Conservation (phyloP, 35 echinoderm and acorn worm genomes). For the Strongylocentrotus purpuratus region DNA sequence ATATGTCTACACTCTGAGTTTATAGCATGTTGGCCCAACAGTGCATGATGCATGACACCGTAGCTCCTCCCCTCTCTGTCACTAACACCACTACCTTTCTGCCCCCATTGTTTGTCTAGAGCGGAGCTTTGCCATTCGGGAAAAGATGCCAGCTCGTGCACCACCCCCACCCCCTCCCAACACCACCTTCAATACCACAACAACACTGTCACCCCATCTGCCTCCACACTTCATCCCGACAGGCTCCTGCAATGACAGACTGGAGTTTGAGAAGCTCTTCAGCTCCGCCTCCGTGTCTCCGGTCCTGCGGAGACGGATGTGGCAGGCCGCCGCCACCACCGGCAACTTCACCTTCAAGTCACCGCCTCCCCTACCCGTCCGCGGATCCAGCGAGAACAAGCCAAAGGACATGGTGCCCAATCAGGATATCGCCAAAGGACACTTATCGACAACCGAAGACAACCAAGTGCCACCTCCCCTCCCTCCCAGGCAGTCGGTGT, state of each 20-base stretch:
- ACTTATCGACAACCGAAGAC: slow-evolving; percentile 36
- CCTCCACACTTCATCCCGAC: slow-evolving; percentile 54
- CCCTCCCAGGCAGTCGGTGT: slow-evolving; percentile 59
- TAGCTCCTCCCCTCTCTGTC: slow-evolving; percentile 48
- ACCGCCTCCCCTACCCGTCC: slow-evolving; percentile 71
- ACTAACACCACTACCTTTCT: slow-evolving; percentile 39
- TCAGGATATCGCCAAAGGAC: not conserved
- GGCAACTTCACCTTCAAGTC: slow-evolving; percentile 45
- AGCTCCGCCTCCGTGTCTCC: slow-evolving; percentile 68
- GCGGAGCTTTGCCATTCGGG: slow-evolving; percentile 60
- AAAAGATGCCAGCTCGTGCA: slow-evolving; percentile 70
- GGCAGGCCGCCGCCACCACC: slow-evolving; percentile 48
- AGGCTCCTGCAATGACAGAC: not conserved
- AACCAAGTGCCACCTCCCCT: slow-evolving; percentile 57
- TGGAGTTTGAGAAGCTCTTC: slow-evolving; percentile 59
- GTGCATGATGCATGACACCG: slow-evolving; percentile 19
- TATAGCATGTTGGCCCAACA: slow-evolving; percentile 14
- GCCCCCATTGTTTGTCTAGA: slow-evolving; percentile 59
- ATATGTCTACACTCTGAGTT: not conserved
- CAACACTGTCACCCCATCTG: slow-evolving; percentile 44
- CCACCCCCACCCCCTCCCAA: slow-evolving; percentile 81
- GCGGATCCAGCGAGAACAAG: slow-evolving; percentile 54
- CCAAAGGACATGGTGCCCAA: not conserved
- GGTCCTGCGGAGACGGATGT: slow-evolving; percentile 59
- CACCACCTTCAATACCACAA: slow-evolving; percentile 21